Evolutionary conservation across 2,113 vertebrate genomes (phyloP), one percentile per base, ranked within the genome.

Genomic region (Strigops habroptila): DNA sequence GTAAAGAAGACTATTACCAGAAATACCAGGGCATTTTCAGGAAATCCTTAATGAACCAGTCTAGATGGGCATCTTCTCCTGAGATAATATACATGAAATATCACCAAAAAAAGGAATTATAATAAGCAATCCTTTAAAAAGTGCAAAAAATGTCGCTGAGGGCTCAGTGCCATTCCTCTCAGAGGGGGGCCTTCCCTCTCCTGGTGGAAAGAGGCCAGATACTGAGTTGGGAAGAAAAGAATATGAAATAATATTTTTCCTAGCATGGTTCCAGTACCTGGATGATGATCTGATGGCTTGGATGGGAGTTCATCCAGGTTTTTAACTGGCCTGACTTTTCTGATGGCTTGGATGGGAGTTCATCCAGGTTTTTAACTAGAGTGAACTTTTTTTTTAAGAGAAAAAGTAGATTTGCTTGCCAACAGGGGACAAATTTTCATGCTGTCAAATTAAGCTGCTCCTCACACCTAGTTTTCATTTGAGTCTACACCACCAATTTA

Each of bases 181-280:
- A 77, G 91, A 92, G 81, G 95, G 96, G 92, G 91, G 81, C 63
- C 83, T 96, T 96, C 91, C 86, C 65, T 91, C 59, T 92, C 41
- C 49, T 82, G 31, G 16, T 96, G 96, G 92, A 96, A 96, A 91
- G 88, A 55, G 37, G 93, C 95, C 95, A 96, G 89, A 89, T 43
- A 93, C 49, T 74, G 88, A 92, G 44, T 6, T 89, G 59, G 83
- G 94, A 94, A 96, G 81, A 96, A 95, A 93, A 95, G 86, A 96
- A 94, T 96, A 96, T 77, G 74, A 91, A 96, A 97, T 92, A 96
- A 95, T 96, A 96, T 97, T 97, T 96, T 97, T 96, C 74, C 95
- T 96, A 96, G 95, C 93, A 71, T 69, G 22, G n/a, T 95, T 96
- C 96, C 96, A 97, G 81, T 82, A 92, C 86, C 86, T 96, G 88